phyloP scores from a whole-genome alignment of 1,140 invertebrate genomes.

The Acyrthosiphon pisum region DNA sequence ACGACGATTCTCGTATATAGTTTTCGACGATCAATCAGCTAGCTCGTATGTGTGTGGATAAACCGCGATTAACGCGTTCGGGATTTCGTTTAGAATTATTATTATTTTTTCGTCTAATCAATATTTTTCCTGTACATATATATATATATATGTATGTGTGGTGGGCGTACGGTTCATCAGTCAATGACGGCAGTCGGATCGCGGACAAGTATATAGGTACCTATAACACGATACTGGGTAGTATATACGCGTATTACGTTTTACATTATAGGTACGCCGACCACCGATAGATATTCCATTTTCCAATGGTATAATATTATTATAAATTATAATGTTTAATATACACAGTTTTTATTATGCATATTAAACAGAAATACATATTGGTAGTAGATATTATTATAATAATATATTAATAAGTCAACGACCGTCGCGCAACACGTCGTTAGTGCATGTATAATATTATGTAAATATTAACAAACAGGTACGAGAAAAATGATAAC shows the following conservation, averaged over 20 bases:
- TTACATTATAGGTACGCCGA: background rate
- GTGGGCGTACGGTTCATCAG: conserved; percentile 28
- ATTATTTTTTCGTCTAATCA: conserved; percentile 17
- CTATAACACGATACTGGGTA: background rate
- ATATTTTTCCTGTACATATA: background rate
- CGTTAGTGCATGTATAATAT: background rate
- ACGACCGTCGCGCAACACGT: background rate
- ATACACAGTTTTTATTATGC: background rate
- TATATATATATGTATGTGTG: too few species aligned
- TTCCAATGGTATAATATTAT: background rate
- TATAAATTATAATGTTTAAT: background rate
- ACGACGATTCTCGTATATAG: background rate
- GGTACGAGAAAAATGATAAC: conserved; percentile 20
- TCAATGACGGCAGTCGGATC: background rate
- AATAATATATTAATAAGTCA: background rate
- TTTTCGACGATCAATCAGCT: conserved; percentile 21
- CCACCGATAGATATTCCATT: background rate
- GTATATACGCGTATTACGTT: background rate
- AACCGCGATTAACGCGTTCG: conserved; percentile 5
- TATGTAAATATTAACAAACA: background rate
- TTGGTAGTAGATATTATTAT: background rate
- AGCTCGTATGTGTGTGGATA: background rate
- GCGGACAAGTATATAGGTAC: background rate
- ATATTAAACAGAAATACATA: background rate
- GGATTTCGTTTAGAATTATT: background rate